Percentiles rank a stretch among this genome's conserved stretches.
These are phyloP conservation scores for Botrylloides violaceus DNA, from an alignment of 23 tunicate genomes.

Conservation along the genomic window DNA sequence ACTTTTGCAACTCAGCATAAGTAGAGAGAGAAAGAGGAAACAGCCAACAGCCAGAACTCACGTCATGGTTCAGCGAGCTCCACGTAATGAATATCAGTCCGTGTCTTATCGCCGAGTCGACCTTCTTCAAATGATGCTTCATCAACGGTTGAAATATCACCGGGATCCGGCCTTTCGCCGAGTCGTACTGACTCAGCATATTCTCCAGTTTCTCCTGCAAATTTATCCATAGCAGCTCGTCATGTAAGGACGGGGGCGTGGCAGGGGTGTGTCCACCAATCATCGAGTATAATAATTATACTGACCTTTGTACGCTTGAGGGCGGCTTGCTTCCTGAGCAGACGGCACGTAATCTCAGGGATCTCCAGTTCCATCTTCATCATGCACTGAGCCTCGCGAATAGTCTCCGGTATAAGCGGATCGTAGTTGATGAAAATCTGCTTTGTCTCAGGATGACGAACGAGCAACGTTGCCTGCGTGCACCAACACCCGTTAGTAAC, in stretches of 20 bases:
- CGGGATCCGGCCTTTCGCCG: constrained; percentile 73
- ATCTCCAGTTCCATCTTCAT: constrained; percentile 74
- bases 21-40: no score
- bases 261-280: background rate
- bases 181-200: constrained; percentile 55
- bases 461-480: constrained; percentile 76
- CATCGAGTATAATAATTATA: no score
- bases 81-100: constrained; percentile 88
- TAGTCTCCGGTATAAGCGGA: constrained; percentile 84
- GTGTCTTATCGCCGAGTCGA: constrained; percentile 63
- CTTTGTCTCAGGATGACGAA: constrained; percentile 93
- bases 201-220: constrained; percentile 56
- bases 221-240: background rate
- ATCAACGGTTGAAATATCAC: constrained; percentile 60
- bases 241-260: background rate
- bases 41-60: background rate
- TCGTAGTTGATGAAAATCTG: constrained; percentile 85
- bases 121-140: constrained; percentile 82
- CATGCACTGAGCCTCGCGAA: constrained; percentile 82
- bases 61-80: constrained; percentile 92
- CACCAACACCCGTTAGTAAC: no score
- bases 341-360: constrained; percentile 58
- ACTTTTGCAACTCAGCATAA: no score
- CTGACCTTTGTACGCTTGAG: constrained; percentile 72
- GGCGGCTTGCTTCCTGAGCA: constrained; percentile 58